These are phyloP conservation scores for Muricea muricata DNA, from an alignment of 92 coral and sea anemone species.

Conservation along the genomic window DNA sequence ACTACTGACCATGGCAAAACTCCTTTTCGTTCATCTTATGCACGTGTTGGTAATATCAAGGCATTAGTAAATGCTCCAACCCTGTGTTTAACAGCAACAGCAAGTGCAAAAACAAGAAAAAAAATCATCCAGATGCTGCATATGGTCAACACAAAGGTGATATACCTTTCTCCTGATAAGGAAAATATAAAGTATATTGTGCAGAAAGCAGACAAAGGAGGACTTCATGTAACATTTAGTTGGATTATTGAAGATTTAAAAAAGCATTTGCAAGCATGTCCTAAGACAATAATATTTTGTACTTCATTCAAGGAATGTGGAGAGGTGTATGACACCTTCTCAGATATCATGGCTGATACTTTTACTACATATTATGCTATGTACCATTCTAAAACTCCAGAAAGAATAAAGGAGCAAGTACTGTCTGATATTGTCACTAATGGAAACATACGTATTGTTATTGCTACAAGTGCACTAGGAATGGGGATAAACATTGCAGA, in stretches of 20 bases:
- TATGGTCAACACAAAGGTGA: slow-evolving; percentile 37
- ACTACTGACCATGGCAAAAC: neutral
- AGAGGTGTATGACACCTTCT: neutral
- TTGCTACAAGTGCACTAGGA: slow-evolving; percentile 70
- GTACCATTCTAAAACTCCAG: slow-evolving; percentile 68
- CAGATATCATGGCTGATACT: neutral
- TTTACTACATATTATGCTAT: neutral
- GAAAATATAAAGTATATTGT: slow-evolving; percentile 4
- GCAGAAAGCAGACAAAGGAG: neutral
- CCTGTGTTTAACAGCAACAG: neutral
- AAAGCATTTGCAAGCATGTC: neutral
- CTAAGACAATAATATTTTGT: slow-evolving; percentile 5
- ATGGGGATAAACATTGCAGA: slow-evolving; percentile 71
- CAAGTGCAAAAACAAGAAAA: neutral
- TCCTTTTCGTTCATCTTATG: slow-evolving; percentile 63
- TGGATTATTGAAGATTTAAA: neutral
- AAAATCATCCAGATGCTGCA: slow-evolving; percentile 7
- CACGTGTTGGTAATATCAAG: slow-evolving; percentile 53
- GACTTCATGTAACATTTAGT: neutral
- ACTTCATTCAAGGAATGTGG: neutral
- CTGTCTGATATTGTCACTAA: slow-evolving; percentile 36
- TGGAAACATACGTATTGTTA: slow-evolving; percentile 45
- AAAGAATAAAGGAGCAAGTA: slow-evolving; percentile 34
- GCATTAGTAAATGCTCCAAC: slow-evolving; percentile 44
- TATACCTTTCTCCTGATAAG: neutral